Conservation (phyloP, 2,888 invertebrate species). For the Tridacna gigas region DNA sequence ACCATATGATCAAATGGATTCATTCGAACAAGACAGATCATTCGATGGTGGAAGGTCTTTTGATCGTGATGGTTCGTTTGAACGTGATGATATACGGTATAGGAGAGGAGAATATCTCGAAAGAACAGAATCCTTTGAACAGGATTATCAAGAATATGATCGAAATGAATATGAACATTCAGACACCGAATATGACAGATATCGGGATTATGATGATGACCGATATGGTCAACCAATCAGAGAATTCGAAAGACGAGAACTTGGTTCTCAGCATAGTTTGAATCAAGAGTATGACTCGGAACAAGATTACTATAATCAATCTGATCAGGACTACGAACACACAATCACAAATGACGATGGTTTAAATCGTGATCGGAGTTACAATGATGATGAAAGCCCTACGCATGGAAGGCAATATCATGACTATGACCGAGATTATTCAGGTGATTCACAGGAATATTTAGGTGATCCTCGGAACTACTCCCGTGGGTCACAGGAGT, state of each 20-base stretch:
- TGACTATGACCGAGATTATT: slow-evolving; percentile 46
- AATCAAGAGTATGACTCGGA: slow-evolving; percentile 60
- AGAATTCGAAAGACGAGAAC: slow-evolving; percentile 54
- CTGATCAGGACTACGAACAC: slow-evolving; percentile 57
- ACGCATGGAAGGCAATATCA: slow-evolving; percentile 26
- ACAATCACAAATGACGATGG: slow-evolving; percentile 59
- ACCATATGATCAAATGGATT: slow-evolving; percentile 52
- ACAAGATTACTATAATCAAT: slow-evolving; percentile 57
- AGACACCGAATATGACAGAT: slow-evolving; percentile 52
- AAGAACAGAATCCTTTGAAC: slow-evolving; percentile 63
- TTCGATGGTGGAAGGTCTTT: slow-evolving; percentile 64
- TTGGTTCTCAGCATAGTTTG: slow-evolving; percentile 60
- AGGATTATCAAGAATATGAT: slow-evolving; percentile 52
- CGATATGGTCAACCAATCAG: slow-evolving; percentile 51
- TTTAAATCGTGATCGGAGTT: slow-evolving; percentile 40
- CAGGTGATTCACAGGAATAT: slow-evolving; percentile 56
- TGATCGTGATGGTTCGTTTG: slow-evolving; percentile 59
- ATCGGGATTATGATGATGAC: slow-evolving; percentile 42
- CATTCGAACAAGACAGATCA: slow-evolving; percentile 51
- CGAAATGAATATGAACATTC: slow-evolving; percentile 53
- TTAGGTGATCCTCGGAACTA: slow-evolving; percentile 41
- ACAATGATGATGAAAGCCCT: slow-evolving; percentile 33
- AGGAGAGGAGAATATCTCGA: slow-evolving; percentile 54
- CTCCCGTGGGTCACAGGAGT: slow-evolving; percentile 36
- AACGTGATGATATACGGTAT: slow-evolving; percentile 84